Evolutionary conservation across 2,113 vertebrate species (phyloP).

Genomic region (Ochotona princeps): DNA sequence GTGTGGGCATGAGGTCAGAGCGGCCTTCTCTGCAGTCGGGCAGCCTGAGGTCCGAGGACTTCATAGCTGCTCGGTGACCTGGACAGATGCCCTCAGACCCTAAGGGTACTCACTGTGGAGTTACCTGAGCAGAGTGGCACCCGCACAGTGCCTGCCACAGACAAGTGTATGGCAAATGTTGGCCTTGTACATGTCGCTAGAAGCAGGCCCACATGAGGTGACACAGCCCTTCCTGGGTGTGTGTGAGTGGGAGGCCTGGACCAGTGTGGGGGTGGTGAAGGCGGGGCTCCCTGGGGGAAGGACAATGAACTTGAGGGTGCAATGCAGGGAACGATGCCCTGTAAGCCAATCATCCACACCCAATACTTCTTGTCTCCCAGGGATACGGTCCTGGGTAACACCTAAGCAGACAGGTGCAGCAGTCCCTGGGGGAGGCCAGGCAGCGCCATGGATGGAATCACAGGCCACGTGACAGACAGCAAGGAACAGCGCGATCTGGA

Average conservation of each 20-base stretch:
- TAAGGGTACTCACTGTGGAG: background rate
- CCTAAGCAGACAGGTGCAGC: background rate
- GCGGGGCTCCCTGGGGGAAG: background rate
- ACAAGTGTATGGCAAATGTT: rapidly evolving
- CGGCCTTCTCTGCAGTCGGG: background rate
- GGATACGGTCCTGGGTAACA: background rate
- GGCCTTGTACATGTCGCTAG: background rate
- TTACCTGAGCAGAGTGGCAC: background rate
- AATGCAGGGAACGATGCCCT: background rate
- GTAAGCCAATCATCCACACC: background rate
- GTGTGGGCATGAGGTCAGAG: rapidly evolving
- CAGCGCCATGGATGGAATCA: background rate
- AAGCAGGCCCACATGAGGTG: rapidly evolving
- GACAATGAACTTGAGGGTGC: background rate
- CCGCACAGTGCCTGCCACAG: rapidly evolving
- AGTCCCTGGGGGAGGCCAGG: background rate
- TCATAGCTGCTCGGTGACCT: background rate
- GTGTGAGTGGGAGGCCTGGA: background rate
- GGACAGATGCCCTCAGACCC: background rate
- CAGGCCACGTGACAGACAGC: background rate
- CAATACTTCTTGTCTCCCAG: rapidly evolving
- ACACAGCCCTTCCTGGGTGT: background rate
- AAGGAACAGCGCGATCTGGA: background rate
- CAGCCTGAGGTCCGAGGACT: background rate
- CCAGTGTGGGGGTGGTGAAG: background rate